These are phyloP conservation scores for Panonychus citri DNA, from an alignment of 1,140 invertebrate genomes.

Conservation along the genomic window DNA sequence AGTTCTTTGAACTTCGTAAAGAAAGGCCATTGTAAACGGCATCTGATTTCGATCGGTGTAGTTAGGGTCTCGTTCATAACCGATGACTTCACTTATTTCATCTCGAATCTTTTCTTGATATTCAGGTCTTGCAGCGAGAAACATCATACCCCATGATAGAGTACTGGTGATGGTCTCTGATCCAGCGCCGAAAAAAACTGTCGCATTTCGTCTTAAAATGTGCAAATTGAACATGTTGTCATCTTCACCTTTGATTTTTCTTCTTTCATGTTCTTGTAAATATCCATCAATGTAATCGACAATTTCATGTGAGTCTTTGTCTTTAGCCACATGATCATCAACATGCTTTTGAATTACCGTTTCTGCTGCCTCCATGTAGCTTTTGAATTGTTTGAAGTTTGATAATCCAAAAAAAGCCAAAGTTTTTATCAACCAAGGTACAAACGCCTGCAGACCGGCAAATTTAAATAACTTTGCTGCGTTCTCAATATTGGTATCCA, in stretches of 20 bases:
- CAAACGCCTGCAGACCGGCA: neutral
- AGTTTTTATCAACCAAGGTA: neutral
- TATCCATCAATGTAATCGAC: constrained; percentile 67
- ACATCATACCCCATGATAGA: constrained; percentile 19
- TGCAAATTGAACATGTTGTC: neutral
- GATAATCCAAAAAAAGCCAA: no score
- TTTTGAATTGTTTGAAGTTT: neutral
- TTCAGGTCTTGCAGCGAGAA: constrained; percentile 20
- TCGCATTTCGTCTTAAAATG: constrained; percentile 10
- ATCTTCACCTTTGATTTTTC: neutral
- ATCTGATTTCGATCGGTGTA: constrained; percentile 11
- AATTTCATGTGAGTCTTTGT: constrained; percentile 24
- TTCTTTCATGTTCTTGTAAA: constrained; percentile 35
- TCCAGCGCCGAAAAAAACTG: constrained; percentile 17
- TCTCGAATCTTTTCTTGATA: constrained; percentile 18
- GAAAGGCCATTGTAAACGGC: constrained; percentile 16
- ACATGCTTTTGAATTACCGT: no score
- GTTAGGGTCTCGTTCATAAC: constrained; percentile 7
- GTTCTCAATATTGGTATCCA: neutral
- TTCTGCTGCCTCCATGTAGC: no score
- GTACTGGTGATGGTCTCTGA: constrained; percentile 21
- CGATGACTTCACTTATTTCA: constrained; percentile 19
- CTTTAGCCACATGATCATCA: constrained; percentile 35
- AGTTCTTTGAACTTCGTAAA: constrained; percentile 16
- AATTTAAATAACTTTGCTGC: neutral